These are phyloP conservation scores for Paradoxurus hermaphroditus DNA, from an alignment of 2,113 vertebrate genomes.

Conservation along the genomic window DNA sequence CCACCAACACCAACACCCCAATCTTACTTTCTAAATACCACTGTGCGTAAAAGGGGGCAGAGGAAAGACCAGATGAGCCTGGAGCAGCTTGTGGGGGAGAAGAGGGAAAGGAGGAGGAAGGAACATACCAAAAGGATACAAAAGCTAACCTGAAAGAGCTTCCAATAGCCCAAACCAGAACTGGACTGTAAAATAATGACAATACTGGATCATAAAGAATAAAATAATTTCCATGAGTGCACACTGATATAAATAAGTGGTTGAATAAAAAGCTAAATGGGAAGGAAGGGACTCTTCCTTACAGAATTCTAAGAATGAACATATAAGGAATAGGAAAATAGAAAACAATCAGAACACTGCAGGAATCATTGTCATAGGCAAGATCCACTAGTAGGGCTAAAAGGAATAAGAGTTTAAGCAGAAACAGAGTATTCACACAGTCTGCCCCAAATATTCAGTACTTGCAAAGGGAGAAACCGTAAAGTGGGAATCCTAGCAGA, in stretches of 20 bases:
- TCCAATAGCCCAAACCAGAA: neutral
- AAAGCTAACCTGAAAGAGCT: neutral
- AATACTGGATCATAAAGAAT: neutral
- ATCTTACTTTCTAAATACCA: slow-evolving; percentile 24
- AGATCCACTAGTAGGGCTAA: neutral
- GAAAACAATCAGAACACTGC: neutral
- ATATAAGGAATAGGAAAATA: neutral
- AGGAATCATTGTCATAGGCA: neutral
- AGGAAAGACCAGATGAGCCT: neutral
- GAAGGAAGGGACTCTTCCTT: neutral
- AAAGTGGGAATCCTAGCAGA: neutral
- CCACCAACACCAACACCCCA: too few relatives aligned
- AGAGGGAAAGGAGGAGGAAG: neutral
- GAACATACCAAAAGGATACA: neutral
- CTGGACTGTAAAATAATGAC: neutral
- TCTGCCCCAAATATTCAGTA: neutral
- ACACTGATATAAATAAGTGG: neutral
- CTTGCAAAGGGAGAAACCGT: neutral
- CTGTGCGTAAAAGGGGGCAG: neutral
- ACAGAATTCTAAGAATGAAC: neutral
- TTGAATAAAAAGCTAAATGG: neutral
- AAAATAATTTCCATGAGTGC: neutral
- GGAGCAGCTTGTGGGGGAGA: neutral
- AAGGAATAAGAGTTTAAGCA: neutral
- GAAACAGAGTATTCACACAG: neutral